These are phyloP conservation scores for Timema cristinae DNA, from an alignment of 2,888 invertebrate genomes.

Conservation along the genomic window DNA sequence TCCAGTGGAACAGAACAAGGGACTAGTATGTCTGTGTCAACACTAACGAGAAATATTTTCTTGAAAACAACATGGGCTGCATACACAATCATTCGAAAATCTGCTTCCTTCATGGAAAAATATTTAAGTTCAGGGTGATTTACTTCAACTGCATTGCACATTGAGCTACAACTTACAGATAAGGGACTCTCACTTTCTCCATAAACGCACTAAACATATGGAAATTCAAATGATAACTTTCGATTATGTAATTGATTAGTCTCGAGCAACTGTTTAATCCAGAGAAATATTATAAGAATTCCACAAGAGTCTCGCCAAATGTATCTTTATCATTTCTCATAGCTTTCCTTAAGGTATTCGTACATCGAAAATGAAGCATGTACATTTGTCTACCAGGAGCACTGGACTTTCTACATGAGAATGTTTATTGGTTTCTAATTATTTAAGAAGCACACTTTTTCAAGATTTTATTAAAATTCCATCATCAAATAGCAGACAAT, in stretches of 20 bases:
- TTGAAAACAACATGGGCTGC: neutral
- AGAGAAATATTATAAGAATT: neutral
- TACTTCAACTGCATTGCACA: neutral
- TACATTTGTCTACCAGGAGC: neutral
- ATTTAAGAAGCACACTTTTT: neutral
- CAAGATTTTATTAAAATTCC: neutral
- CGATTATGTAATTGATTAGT: neutral
- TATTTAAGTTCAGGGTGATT: neutral
- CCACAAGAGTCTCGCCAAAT: neutral
- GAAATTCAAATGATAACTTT: neutral
- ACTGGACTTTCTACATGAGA: neutral
- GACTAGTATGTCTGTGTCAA: slow-evolving; percentile 2
- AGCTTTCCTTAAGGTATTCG: neutral
- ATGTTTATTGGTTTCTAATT: neutral
- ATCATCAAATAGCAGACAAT: neutral
- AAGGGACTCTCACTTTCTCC: neutral
- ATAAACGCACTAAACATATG: neutral
- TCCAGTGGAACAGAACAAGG: slow-evolving; percentile 5
- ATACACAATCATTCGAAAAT: neutral
- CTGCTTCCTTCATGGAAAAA: neutral
- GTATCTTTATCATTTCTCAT: neutral
- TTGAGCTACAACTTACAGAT: neutral
- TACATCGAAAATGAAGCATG: slow-evolving; percentile 8
- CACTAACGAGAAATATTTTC: neutral
- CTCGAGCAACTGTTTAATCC: neutral